Evolutionary conservation across 2,113 vertebrate species (phyloP).

Genomic region (Dinomys branickii): DNA sequence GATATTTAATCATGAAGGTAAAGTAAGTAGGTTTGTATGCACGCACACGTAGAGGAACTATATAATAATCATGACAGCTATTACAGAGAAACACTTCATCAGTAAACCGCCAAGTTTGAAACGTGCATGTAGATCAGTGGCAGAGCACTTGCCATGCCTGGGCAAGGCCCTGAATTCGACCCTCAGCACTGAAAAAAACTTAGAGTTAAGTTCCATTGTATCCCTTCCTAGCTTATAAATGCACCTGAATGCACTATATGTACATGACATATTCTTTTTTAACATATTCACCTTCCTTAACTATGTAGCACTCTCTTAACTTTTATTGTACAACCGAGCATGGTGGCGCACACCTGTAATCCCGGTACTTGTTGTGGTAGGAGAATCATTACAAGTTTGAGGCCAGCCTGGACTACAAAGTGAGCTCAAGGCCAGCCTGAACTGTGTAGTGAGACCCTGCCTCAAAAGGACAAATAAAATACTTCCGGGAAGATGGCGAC

Average conservation of each 20-base stretch:
- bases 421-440: no score
- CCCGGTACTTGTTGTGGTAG: no score
- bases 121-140: background rate
- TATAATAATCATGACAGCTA: background rate
- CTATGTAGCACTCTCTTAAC: background rate
- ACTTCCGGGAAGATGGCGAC: no score
- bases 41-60: background rate
- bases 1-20: slow-evolving; percentile 76
- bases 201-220: background rate
- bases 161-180: background rate
- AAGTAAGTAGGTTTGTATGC: background rate
- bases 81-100: background rate
- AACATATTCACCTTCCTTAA: background rate
- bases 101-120: background rate
- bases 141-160: background rate
- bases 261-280: background rate
- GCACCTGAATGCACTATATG: background rate
- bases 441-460: no score
- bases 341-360: no score
- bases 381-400: no score
- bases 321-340: background rate
- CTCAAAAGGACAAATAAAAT: no score
- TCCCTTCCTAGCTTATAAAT: background rate
- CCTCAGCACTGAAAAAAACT: background rate
- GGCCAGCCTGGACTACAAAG: no score